Base-by-base conservation (phyloP, 2,888 invertebrate species). In the Gryllus longicercus region DNA sequence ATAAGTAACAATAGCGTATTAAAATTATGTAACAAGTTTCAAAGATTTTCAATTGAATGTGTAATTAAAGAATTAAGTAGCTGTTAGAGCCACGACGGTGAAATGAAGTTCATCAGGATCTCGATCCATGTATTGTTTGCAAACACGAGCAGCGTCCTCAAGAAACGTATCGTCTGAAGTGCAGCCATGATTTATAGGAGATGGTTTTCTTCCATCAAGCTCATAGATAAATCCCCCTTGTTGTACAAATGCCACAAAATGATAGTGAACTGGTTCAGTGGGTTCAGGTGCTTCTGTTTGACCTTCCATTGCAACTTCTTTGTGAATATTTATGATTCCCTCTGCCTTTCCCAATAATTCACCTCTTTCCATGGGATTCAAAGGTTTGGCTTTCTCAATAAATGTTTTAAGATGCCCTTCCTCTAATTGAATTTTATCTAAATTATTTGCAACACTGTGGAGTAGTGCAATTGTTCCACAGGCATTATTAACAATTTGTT, bases 391-490 rank as follows among this genome's bases (percentile, higher is more conserved):
- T 80, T 91, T 91, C 25, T 94, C 92, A 80, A 97, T 85, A 85
- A 96, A 95, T 79, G 91, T 90, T 86, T 96, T 95, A 84, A 97
- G 88, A 63, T 91, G 90, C 2, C 95, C 95, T 84, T 93, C 93
- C 51, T 90, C 88, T 12, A 96, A 86, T 75, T 90, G 85, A 82
- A 96, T 92, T 80, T 93, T 94, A 84, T 95, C 93, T 77, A 89
- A 88, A 86, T 96, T 97, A 87, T 99, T 99, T 50, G 95, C 97
- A 83, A 99, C 90, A 83, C 96, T 93, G 86, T 99, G 99, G 81
- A 99, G 93, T 74, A 99, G 89, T 18, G 98, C 98, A 83, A 99
- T 93, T 10, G 98, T 98, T 63, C 99, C 99, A 88, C 99, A 99
- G 50, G 99, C 98, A 88, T 99, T 99, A 81, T 94, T 93, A 79